phyloP scores from a whole-genome alignment of 2,113 vertebrate genomes.

The Alethe castanea region DNA sequence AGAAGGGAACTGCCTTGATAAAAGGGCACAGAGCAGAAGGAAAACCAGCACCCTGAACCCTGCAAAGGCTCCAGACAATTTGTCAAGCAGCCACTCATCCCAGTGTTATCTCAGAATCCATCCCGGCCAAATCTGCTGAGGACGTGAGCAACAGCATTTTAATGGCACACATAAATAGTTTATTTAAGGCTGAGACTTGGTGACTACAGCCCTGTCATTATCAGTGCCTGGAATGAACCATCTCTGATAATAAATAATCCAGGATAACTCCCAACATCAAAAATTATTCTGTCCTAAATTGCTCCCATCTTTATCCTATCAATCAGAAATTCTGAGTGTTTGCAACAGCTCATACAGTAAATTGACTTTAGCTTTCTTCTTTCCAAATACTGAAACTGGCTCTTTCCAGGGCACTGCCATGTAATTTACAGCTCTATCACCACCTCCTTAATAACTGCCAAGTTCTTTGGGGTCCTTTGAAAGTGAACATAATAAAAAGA shows the following conservation, averaged over 20 bases:
- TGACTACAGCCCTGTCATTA: constrained; percentile 22
- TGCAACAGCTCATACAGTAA: background rate
- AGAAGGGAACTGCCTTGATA: background rate
- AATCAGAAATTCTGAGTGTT: constrained; percentile 2
- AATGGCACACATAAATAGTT: constrained; percentile 20
- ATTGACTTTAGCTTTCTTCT: constrained; percentile 4
- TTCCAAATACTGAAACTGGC: background rate
- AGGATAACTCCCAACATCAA: background rate
- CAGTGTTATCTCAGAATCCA: background rate
- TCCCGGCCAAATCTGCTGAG: background rate
- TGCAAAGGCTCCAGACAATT: background rate
- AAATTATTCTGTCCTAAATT: constrained; percentile 1
- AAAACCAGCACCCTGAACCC: background rate
- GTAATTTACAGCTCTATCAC: constrained; percentile 44
- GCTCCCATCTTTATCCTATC: background rate
- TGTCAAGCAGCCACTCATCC: background rate
- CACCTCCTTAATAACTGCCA: constrained; percentile 23
- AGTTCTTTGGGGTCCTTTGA: constrained; percentile 41
- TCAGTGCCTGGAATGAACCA: background rate
- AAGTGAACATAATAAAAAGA: constrained; percentile 51
- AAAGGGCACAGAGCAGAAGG: constrained; percentile 1
- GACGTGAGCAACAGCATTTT: background rate
- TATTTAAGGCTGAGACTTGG: constrained; percentile 5
- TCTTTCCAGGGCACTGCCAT: background rate
- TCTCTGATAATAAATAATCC: constrained; percentile 44